phyloP scores from a whole-genome alignment of 1,140 invertebrate species.

The Cheumatopsyche charites region DNA sequence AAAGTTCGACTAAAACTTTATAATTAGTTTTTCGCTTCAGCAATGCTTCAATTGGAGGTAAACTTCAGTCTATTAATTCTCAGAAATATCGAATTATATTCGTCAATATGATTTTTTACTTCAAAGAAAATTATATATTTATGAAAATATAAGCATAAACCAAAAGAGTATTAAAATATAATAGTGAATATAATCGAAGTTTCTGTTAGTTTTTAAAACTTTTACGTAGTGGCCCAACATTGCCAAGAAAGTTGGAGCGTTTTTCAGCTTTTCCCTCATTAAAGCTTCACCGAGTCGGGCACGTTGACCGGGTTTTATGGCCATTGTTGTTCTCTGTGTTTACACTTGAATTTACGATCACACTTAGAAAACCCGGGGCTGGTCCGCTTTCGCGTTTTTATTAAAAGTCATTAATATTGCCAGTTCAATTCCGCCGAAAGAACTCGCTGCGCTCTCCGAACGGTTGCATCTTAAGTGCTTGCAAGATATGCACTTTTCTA shows the following conservation, averaged over 20 bases:
- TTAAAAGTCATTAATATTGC: constrained; percentile 10
- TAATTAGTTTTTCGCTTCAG: not conserved
- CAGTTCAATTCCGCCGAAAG: not conserved
- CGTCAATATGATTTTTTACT: too few species aligned
- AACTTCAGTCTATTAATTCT: not conserved
- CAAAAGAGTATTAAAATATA: too few species aligned
- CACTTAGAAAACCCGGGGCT: constrained; percentile 5
- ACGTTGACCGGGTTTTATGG: constrained; percentile 32
- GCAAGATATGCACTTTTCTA: too few species aligned
- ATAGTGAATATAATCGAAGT: too few species aligned
- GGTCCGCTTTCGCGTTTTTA: constrained; percentile 1
- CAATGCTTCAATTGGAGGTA: not conserved
- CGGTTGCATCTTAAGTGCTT: too few species aligned
- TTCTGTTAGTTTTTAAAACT: too few species aligned
- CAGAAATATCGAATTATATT: not conserved
- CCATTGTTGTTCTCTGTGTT: constrained; percentile 33
- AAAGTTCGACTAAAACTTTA: constrained; percentile 3
- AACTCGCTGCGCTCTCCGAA: too few species aligned
- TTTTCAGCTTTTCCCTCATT: constrained; percentile 30
- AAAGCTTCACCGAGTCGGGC: constrained; percentile 33
- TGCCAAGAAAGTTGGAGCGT: constrained; percentile 12
- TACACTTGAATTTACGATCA: constrained; percentile 37
- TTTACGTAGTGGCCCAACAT: too few species aligned
- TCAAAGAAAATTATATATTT: too few species aligned
- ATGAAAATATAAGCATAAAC: too few species aligned